These are phyloP conservation scores for Eubasilissa regina DNA, from an alignment of 1,140 invertebrate species.

Conservation along the genomic window DNA sequence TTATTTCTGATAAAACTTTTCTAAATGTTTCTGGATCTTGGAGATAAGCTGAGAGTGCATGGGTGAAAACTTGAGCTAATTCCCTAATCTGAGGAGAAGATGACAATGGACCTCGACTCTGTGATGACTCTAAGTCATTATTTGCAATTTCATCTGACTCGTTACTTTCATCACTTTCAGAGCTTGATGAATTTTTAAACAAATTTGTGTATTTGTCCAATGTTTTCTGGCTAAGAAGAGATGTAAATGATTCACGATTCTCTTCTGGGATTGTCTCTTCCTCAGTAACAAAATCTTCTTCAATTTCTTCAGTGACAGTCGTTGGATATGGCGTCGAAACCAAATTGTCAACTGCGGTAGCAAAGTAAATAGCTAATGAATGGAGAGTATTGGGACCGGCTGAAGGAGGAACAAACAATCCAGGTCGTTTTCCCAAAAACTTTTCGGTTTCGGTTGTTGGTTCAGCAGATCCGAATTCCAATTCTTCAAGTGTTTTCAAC, in stretches of 20 bases:
- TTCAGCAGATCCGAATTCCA: constrained; percentile 52
- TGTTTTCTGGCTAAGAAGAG: constrained; percentile 74
- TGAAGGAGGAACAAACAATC: constrained; percentile 78
- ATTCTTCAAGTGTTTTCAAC: constrained; percentile 66
- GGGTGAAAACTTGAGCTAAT: constrained; percentile 86
- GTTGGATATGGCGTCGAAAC: constrained; percentile 52
- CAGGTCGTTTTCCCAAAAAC: constrained; percentile 70
- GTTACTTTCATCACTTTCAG: constrained; percentile 62
- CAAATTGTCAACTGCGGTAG: constrained; percentile 78
- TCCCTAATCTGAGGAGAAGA: constrained; percentile 80
- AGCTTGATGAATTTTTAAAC: constrained; percentile 68
- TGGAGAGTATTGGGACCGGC: constrained; percentile 83
- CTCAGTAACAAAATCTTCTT: constrained; percentile 62
- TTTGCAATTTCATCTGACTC: constrained; percentile 65
- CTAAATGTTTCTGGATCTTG: constrained; percentile 86
- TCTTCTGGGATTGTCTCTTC: constrained; percentile 65
- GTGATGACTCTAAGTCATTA: constrained; percentile 75
- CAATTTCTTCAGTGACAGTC: constrained; percentile 46
- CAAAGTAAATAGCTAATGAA: constrained; percentile 84
- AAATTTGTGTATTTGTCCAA: constrained; percentile 75
- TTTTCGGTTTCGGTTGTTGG: constrained; percentile 62
- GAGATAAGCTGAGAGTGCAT: constrained; percentile 85
- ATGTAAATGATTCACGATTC: constrained; percentile 66
- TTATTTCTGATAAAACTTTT: constrained; percentile 80
- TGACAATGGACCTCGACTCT: constrained; percentile 75